A percentile compares a stretch with the other conserved stretches of the same genome.
Conservation (phyloP, 1,140 invertebrate genomes). For the Eulimnadia texana region DNA sequence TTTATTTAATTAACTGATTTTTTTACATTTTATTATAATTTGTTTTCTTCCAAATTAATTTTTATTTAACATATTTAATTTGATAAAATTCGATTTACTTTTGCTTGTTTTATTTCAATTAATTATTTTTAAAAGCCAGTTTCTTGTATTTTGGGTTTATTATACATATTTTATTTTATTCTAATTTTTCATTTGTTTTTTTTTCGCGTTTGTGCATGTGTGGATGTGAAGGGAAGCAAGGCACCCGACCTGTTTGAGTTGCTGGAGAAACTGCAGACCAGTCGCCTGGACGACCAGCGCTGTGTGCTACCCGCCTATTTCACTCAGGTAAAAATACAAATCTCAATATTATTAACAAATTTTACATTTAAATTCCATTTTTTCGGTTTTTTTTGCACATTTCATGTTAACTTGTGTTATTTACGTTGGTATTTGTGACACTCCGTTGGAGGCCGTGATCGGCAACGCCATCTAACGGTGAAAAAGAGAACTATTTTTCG, state of each 20-base stretch:
- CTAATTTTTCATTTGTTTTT: conserved; percentile 4
- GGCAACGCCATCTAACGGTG: not conserved
- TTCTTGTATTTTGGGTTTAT: too few relatives aligned
- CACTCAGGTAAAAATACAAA: conserved; percentile 50
- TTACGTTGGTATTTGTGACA: too few relatives aligned
- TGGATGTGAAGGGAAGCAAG: conserved; percentile 40
- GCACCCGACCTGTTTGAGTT: conserved; percentile 76
- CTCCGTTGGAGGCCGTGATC: too few relatives aligned
- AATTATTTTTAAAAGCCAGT: too few relatives aligned
- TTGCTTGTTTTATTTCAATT: not conserved
- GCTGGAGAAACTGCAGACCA: conserved; percentile 78
- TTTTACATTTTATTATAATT: too few relatives aligned
- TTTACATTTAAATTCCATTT: too few relatives aligned
- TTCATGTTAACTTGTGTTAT: too few relatives aligned
- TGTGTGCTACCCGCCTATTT: conserved; percentile 78
- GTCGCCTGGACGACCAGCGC: conserved; percentile 82
- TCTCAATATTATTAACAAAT: not conserved
- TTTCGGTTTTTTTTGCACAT: too few relatives aligned
- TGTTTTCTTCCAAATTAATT: not conserved
- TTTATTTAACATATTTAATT: not conserved
- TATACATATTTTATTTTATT: conserved; percentile 3
- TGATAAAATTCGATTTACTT: not conserved
- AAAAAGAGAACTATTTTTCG: not conserved
- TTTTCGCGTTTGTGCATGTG: conserved; percentile 8
- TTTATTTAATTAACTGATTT: too few relatives aligned